phyloP scores from a whole-genome alignment of 2,797 vertebrate genomes.

The Synaphobranchus kaupii region DNA sequence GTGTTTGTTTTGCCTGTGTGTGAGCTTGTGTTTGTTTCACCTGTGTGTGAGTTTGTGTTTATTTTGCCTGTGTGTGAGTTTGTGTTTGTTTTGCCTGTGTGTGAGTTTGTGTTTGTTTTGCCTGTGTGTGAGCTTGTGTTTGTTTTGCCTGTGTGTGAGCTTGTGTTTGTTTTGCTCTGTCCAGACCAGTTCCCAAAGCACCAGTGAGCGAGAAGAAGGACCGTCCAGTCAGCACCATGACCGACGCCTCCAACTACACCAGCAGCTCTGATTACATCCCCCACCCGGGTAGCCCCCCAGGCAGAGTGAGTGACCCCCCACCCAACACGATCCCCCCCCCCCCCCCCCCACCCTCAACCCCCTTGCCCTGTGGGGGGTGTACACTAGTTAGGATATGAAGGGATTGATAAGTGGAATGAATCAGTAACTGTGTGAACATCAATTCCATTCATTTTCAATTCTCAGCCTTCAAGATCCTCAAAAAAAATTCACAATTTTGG shows the following conservation, averaged over 20 bases:
- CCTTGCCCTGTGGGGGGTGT: conserved; percentile 36
- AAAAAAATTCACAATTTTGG: conserved; percentile 86
- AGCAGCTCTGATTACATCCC: conserved; percentile 75
- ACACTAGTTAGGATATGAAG: conserved; percentile 48
- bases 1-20: not conserved
- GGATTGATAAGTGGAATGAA: not conserved
- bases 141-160: not conserved
- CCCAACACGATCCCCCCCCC: not conserved
- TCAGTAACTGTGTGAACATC: not conserved
- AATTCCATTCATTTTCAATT: conserved; percentile 47
- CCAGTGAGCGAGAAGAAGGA: conserved; percentile 84
- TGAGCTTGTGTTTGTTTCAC: not conserved
- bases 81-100: not conserved
- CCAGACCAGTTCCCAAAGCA: conserved; percentile 77
- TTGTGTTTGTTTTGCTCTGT: conserved; percentile 40
- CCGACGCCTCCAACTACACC: conserved; percentile 85
- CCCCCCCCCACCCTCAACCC: no score
- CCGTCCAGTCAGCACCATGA: conserved; percentile 82
- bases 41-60: not conserved
- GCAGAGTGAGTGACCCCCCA: conserved; percentile 76
- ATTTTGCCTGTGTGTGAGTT: not conserved
- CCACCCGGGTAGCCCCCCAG: conserved; percentile 83
- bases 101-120: not conserved
- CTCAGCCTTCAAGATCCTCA: conserved; percentile 78
- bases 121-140: not conserved